Conservation (phyloP, 2,113 vertebrate species). For the Myrmecophaga tridactyla region DNA sequence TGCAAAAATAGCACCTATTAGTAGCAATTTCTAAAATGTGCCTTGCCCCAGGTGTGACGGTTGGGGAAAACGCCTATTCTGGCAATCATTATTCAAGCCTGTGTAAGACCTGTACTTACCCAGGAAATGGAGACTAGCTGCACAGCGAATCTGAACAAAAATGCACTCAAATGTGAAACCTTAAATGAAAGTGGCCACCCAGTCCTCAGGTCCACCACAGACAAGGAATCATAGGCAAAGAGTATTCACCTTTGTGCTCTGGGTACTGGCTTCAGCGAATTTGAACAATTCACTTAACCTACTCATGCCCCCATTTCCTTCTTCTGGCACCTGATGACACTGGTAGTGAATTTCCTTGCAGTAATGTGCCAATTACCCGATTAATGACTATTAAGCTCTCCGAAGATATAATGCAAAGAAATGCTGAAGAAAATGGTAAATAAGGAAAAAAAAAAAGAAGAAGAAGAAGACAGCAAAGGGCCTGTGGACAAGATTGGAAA, state of each 20-base stretch:
- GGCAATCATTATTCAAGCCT: background rate
- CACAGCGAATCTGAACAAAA: background rate
- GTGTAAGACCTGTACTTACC: background rate
- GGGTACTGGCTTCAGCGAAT: slow-evolving; percentile 45
- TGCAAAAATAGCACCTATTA: background rate
- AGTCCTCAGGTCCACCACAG: background rate
- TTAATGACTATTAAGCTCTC: slow-evolving; percentile 63
- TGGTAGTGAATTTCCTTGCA: slow-evolving; percentile 57
- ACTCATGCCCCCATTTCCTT: background rate
- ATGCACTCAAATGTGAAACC: background rate
- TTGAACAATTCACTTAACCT: slow-evolving; percentile 55
- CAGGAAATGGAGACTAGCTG: slow-evolving; percentile 12
- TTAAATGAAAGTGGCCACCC: background rate
- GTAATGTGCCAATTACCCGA: slow-evolving; percentile 54
- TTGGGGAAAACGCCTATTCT: background rate
- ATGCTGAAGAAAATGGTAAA: slow-evolving; percentile 55
- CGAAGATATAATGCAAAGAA: slow-evolving; percentile 31
- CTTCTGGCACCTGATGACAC: slow-evolving; percentile 33
- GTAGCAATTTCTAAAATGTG: slow-evolving; percentile 23
- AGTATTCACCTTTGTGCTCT: background rate
- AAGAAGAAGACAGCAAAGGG: slow-evolving; percentile 16
- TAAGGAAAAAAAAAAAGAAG: too few relatives aligned
- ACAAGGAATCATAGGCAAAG: background rate
- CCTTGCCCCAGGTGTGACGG: background rate
- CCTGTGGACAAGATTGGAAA: background rate